Evolutionary conservation across 2,888 invertebrate species (phyloP), one percentile per base, ranked within the genome.

Genomic region (Steinernema hermaphroditum): DNA sequence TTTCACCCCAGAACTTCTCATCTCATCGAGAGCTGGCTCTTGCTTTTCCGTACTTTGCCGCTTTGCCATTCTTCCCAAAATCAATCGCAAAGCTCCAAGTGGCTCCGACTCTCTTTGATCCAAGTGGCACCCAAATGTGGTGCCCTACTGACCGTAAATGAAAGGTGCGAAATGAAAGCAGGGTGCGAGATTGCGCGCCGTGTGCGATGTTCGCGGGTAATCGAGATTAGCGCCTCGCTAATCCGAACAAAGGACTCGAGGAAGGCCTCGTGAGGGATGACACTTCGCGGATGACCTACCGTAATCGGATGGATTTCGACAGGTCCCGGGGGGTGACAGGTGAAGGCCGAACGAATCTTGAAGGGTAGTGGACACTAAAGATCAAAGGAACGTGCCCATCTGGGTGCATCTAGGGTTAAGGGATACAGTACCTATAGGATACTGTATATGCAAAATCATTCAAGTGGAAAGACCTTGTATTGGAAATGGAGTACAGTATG

Each of bases 251-350:
- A 62, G 62, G 32, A 16, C 62, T 62, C 34, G 14, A 54, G 27
- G 62, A 50, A 32, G 14, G 32, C 34, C 62, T 27, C 34, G 4
- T 32, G 29, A 29, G 16, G 62, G 62, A 62, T 62, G 16, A 34
- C 62, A 62, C 62, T 62, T 50, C 32, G 62, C 34, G 32, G 62
- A 62, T 62, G 62, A 62, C 54, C 54, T 54, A 54, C 62, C 62
- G 62, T 62, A 62, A 62, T 32, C 62, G 1, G 27, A 2, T 32
- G 62, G 62, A 62, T 62, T 34, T 62, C 9, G 62, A 16, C 34
- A 62, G 16, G 29, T 62, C 62, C 32, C 29, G 16, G n/a, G n/a
- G 46, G 22, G 24, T 24, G 50, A 50, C 50, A 50, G 50, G 50
- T 50, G 50, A 50, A 50, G 50, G 50, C n/a, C 46, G 19, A 46